Conservation (phyloP, 2,888 invertebrate species). For the Amphipyra berbera region DNA sequence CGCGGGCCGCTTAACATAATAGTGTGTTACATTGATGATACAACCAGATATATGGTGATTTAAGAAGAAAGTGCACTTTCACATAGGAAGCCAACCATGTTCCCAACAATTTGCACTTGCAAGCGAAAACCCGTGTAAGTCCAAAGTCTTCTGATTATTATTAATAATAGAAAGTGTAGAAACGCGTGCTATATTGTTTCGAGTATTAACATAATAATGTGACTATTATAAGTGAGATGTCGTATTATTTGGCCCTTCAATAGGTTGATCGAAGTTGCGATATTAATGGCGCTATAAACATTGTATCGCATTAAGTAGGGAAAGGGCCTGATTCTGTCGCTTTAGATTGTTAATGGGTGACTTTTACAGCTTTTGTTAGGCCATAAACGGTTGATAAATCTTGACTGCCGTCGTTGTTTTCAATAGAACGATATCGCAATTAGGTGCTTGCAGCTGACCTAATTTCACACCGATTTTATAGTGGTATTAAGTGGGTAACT, state of each 20-base stretch:
- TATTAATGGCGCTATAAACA: slow-evolving; percentile 44
- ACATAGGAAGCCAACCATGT: slow-evolving; percentile 67
- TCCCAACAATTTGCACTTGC: slow-evolving; percentile 65
- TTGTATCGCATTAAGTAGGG: slow-evolving; percentile 24
- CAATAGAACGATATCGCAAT: slow-evolving; percentile 36
- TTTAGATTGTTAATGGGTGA: slow-evolving; percentile 25
- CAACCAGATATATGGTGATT: slow-evolving; percentile 57
- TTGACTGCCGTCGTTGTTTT: slow-evolving; percentile 24
- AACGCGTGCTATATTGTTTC: slow-evolving; percentile 37
- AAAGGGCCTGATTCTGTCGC: slow-evolving; percentile 36
- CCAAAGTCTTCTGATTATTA: slow-evolving; percentile 58
- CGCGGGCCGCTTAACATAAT: slow-evolving; percentile 51
- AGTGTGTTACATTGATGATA: slow-evolving; percentile 53
- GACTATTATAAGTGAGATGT: slow-evolving; percentile 15
- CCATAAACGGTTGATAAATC: slow-evolving; percentile 39
- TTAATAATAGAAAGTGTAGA: slow-evolving; percentile 67
- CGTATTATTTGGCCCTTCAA: slow-evolving; percentile 36
- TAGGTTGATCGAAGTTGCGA: slow-evolving; percentile 18
- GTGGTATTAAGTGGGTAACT: slow-evolving; percentile 26
- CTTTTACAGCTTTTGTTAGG: slow-evolving; percentile 35
- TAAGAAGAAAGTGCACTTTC: slow-evolving; percentile 70
- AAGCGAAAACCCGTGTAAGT: slow-evolving; percentile 47
- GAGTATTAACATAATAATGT: slow-evolving; percentile 38
- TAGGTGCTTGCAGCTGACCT: slow-evolving; percentile 17
- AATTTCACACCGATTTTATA: slow-evolving; percentile 39